Evolutionary conservation across 2,797 vertebrate species (phyloP).

Genomic region (Sebastes nivosus): DNA sequence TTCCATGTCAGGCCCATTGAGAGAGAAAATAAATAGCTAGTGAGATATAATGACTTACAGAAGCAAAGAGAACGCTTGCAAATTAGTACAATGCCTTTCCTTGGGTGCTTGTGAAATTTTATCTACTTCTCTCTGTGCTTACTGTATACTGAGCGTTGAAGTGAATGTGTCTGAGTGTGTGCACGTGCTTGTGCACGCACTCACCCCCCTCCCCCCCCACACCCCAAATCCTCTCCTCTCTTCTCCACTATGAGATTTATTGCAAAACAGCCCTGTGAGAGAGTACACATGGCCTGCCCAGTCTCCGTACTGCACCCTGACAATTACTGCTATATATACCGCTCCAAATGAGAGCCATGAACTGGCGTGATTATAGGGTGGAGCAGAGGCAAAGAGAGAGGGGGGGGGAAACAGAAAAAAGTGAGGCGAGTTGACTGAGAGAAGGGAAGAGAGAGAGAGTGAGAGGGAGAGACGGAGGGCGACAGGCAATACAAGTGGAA

Average conservation of each 20-base stretch:
- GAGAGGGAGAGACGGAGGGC: conserved; percentile 19
- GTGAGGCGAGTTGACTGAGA: conserved; percentile 27
- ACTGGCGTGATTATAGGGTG: conserved; percentile 85
- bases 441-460: conserved; percentile 1
- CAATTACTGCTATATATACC: conserved; percentile 89
- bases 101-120: conserved; percentile 20
- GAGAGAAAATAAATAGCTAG: conserved; percentile 56
- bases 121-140: conserved; percentile 15
- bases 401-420: conserved; percentile 29
- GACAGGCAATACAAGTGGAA: conserved; percentile 30
- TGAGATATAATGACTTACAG: conserved; percentile 47
- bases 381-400: conserved; percentile 66
- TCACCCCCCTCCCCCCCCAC: neutral
- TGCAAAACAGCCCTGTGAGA: conserved; percentile 76
- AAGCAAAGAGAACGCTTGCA: conserved; percentile 28
- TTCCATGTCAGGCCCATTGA: conserved; percentile 42
- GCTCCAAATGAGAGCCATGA: conserved; percentile 85
- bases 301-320: conserved; percentile 79
- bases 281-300: conserved; percentile 78
- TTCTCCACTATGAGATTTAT: conserved; percentile 67
- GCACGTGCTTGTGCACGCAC: conserved; percentile 34
- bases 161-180: conserved; percentile 22
- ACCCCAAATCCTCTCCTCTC: conserved; percentile 17
- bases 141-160: conserved; percentile 10
- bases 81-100: conserved; percentile 39